Conservation (phyloP, 2,113 vertebrate genomes). For the Himantopus leucocephalus region DNA sequence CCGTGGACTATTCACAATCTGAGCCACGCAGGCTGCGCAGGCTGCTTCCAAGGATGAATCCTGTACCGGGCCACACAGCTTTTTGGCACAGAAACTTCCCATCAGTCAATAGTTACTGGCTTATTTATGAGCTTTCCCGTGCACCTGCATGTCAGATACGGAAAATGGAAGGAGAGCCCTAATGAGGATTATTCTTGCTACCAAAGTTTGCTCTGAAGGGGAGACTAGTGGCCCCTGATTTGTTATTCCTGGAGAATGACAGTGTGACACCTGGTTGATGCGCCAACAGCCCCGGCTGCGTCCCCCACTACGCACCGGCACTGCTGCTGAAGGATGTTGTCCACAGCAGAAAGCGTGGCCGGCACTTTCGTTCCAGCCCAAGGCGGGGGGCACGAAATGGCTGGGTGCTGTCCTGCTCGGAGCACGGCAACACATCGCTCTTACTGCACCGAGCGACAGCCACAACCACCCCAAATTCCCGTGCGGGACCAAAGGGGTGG, state of each 20-base stretch:
- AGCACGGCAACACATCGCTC: background rate
- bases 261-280: background rate
- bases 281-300: background rate
- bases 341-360: fast-evolving
- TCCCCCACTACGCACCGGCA: fast-evolving
- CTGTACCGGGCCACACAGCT: background rate
- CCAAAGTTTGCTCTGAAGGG: background rate
- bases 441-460: too few relatives aligned
- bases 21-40: background rate
- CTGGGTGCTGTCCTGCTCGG: fast-evolving
- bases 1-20: background rate
- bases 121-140: background rate
- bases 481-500: background rate
- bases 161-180: background rate
- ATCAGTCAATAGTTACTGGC: background rate
- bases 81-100: background rate
- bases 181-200: background rate
- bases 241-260: background rate
- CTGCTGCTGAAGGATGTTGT: background rate
- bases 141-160: background rate
- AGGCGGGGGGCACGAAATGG: background rate
- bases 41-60: background rate
- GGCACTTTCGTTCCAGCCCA: background rate
- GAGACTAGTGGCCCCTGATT: background rate
- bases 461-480: background rate